phyloP scores from a whole-genome alignment of 1,140 invertebrate genomes.

The Probaryconus sp. region DNA sequence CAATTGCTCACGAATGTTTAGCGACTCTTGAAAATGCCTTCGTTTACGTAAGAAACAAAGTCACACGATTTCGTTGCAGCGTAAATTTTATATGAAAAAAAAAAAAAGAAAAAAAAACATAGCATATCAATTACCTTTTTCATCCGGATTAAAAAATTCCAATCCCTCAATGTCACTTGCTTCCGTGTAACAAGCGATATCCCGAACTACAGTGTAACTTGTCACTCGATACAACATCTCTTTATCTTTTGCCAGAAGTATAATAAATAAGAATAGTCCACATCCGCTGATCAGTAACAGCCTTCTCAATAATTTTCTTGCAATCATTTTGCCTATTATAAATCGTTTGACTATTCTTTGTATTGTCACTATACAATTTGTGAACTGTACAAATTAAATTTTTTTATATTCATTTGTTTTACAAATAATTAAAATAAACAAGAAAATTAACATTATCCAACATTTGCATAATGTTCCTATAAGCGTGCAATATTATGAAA shows the following conservation, averaged over 20 bases:
- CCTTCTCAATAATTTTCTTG: constrained; percentile 17
- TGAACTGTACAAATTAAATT: constrained; percentile 36
- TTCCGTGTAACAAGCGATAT: constrained; percentile 69
- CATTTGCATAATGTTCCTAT: too few relatives aligned
- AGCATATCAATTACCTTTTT: constrained; percentile 52
- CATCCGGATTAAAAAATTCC: constrained; percentile 47
- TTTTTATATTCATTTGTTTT: too few relatives aligned
- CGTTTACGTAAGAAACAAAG: neutral
- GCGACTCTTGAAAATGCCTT: neutral
- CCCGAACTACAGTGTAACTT: constrained; percentile 29
- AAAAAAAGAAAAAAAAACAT: neutral
- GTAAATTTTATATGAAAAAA: neutral
- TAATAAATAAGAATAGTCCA: constrained; percentile 39
- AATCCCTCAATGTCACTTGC: constrained; percentile 36
- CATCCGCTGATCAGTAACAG: constrained; percentile 7
- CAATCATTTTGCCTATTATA: constrained; percentile 11
- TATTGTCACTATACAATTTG: too few relatives aligned
- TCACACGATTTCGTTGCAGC: neutral
- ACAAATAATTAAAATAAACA: too few relatives aligned
- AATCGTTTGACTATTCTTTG: too few relatives aligned
- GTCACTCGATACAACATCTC: constrained; percentile 34
- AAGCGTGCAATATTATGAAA: too few relatives aligned
- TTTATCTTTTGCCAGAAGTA: constrained; percentile 31
- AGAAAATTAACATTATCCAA: too few relatives aligned
- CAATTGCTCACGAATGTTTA: constrained; percentile 3